These are phyloP conservation scores for Danio albolineatus DNA, from an alignment of 2,797 vertebrate species.

Conservation along the genomic window DNA sequence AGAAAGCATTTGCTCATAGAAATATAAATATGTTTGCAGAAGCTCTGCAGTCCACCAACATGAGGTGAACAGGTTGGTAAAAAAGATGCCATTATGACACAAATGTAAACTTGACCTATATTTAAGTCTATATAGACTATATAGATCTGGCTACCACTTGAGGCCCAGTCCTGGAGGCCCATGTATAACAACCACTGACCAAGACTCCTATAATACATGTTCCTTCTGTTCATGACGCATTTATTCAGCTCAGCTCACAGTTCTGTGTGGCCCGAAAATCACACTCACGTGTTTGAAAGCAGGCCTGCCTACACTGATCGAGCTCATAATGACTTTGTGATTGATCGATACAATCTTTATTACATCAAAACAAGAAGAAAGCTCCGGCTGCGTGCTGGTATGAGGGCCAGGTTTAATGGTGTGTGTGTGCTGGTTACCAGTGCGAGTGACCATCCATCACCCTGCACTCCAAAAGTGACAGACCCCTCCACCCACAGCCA, in stretches of 20 bases:
- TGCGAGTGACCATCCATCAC: conserved; percentile 56
- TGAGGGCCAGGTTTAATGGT: conserved; percentile 48
- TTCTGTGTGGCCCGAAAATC: background rate
- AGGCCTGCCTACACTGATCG: conserved; percentile 21
- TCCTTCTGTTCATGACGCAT: background rate
- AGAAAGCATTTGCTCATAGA: no score
- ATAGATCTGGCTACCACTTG: no score
- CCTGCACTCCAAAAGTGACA: conserved; percentile 53
- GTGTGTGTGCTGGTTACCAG: conserved; percentile 36
- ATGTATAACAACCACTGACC: background rate
- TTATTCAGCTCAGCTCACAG: background rate
- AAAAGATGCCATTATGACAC: no score
- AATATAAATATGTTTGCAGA: no score
- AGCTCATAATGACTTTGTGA: conserved; percentile 47
- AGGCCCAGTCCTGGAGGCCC: background rate
- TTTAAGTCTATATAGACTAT: no score
- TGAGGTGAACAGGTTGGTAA: no score
- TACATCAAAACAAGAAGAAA: conserved; percentile 40
- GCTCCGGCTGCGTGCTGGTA: conserved; percentile 15
- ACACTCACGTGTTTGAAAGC: conserved; percentile 13
- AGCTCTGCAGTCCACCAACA: no score
- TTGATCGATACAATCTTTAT: conserved; percentile 49
- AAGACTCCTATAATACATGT: background rate
- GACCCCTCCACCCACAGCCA: conserved; percentile 15
- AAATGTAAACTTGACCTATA: no score